phyloP scores from a whole-genome alignment of 92 coral and sea anemone genomes.

The Pocillopora meandrina region DNA sequence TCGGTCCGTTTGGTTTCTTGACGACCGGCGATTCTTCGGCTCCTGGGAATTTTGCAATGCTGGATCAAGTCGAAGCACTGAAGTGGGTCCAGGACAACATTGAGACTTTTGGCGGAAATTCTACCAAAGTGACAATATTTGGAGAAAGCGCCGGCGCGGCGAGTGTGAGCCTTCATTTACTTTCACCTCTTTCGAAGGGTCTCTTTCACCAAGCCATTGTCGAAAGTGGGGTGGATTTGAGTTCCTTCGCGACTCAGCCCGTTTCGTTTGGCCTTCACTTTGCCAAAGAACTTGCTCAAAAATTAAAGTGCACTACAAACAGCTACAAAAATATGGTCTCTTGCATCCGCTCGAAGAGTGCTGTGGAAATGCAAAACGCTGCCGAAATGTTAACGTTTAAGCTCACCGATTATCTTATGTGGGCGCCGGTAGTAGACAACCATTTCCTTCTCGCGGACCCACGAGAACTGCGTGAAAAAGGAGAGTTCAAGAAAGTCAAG shows the following conservation, averaged over 20 bases:
- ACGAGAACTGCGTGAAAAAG: slow-evolving; percentile 31
- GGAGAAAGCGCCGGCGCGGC: slow-evolving; percentile 88
- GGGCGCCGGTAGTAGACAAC: slow-evolving; percentile 64
- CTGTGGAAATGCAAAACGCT: slow-evolving; percentile 14
- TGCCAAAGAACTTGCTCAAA: slow-evolving; percentile 46
- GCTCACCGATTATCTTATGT: slow-evolving; percentile 1
- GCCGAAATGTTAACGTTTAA: neutral
- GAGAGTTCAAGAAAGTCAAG: slow-evolving; percentile 44
- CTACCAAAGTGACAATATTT: slow-evolving; percentile 70
- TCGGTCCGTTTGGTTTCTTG: slow-evolving; percentile 47
- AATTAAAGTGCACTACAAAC: slow-evolving; percentile 19
- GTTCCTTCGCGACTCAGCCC: slow-evolving; percentile 40
- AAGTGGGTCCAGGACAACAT: slow-evolving; percentile 74
- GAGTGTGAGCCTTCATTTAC: slow-evolving; percentile 66
- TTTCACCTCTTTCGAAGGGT: slow-evolving; percentile 72
- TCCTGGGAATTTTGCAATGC: slow-evolving; percentile 71
- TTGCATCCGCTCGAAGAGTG: slow-evolving; percentile 37
- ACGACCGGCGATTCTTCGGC: slow-evolving; percentile 60
- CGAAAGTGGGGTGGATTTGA: slow-evolving; percentile 53
- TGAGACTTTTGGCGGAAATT: slow-evolving; percentile 70
- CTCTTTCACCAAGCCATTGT: slow-evolving; percentile 78
- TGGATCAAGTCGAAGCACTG: slow-evolving; percentile 79
- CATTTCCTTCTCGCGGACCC: slow-evolving; percentile 48
- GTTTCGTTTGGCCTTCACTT: slow-evolving; percentile 8
- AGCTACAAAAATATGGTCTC: slow-evolving; percentile 14